Conservation (phyloP, 1,140 invertebrate species). For the Aricia agestis region DNA sequence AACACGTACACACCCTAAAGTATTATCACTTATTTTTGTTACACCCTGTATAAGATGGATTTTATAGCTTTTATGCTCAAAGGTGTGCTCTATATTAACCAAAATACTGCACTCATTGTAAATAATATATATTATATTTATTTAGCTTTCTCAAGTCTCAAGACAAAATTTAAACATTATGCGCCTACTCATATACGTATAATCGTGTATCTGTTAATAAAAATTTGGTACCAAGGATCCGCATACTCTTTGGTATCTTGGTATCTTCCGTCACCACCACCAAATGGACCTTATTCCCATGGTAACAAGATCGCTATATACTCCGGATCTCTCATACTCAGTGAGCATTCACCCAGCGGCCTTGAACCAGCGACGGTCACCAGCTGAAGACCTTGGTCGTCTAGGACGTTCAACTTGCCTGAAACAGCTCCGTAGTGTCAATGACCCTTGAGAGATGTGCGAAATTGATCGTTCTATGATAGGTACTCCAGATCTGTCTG, state of each 20-base stretch:
- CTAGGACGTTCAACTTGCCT: conserved; percentile 63
- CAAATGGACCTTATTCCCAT: too few species aligned
- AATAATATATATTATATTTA: too few species aligned
- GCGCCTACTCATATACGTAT: too few species aligned
- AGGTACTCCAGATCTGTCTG: neutral
- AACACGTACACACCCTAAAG: too few species aligned
- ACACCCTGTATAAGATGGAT: neutral
- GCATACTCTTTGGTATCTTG: too few species aligned
- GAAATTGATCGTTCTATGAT: neutral
- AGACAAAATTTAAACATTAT: too few species aligned
- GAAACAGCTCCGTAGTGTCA: conserved; percentile 31
- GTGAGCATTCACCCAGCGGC: conserved; percentile 69
- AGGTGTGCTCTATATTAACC: neutral
- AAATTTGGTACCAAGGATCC: too few species aligned
- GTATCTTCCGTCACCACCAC: too few species aligned
- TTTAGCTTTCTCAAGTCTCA: too few species aligned
- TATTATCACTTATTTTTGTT: too few species aligned
- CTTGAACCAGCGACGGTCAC: conserved; percentile 63
- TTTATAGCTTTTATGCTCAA: neutral
- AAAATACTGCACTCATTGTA: too few species aligned
- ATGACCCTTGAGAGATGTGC: neutral
- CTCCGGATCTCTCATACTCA: neutral
- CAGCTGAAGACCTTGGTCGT: conserved; percentile 62
- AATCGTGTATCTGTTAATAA: too few species aligned
- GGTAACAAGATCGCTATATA: neutral